Conservation (phyloP, 2,888 invertebrate genomes). For the Pogonocherus hispidulus region DNA sequence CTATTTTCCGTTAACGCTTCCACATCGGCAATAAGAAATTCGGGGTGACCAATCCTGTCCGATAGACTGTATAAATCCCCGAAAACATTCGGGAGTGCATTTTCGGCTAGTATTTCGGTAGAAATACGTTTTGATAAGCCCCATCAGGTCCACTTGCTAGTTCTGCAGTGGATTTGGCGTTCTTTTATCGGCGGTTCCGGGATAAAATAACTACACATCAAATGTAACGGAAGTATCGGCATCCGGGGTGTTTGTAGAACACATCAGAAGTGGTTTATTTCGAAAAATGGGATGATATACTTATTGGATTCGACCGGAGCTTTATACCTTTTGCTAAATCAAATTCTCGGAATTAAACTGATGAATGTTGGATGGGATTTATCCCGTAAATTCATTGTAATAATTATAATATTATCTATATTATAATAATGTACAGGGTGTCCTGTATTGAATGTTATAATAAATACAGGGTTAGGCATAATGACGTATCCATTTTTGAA, state of each 20-base stretch:
- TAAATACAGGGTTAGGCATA: no score
- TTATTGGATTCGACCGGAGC: constrained; percentile 1
- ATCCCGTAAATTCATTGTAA: no score
- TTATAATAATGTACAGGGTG: no score
- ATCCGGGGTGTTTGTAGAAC: constrained; percentile 15
- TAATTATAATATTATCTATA: no score
- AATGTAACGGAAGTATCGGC: constrained; percentile 12
- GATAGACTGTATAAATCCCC: constrained; percentile 42
- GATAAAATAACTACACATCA: constrained; percentile 25
- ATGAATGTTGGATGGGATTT: no score
- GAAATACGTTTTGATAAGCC: constrained; percentile 46
- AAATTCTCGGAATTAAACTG: no score
- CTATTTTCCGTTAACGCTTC: constrained; percentile 33
- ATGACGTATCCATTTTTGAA: no score
- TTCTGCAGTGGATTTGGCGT: constrained; percentile 43
- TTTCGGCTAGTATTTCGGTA: constrained; percentile 50
- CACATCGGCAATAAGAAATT: constrained; percentile 31
- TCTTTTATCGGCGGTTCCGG: constrained; percentile 20
- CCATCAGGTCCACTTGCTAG: constrained; percentile 47
- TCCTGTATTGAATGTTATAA: no score
- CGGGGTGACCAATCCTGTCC: constrained; percentile 12
- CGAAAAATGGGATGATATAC: constrained; percentile 5
- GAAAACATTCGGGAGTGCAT: constrained; percentile 50
- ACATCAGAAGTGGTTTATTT: constrained; percentile 14
- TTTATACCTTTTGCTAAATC: constrained; percentile 1